phyloP scores from a whole-genome alignment of 1,140 invertebrate genomes.

The Pseudomyrmex pallidus region DNA sequence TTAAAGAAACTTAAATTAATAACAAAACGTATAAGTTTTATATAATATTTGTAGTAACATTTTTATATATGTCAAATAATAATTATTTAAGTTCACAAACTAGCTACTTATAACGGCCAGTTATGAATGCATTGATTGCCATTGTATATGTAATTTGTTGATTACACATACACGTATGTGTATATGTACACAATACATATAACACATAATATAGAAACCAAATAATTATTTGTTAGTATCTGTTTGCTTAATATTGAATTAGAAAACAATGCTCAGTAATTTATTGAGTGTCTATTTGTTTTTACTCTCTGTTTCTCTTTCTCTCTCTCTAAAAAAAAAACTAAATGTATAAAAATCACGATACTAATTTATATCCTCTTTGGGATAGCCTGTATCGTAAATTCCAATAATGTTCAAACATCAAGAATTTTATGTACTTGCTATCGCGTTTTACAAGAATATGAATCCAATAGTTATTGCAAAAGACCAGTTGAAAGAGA shows the following conservation, averaged over 20 bases:
- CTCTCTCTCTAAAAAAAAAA: background rate
- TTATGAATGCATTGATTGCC: background rate
- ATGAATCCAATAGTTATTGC: background rate
- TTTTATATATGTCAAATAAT: conserved; percentile 22
- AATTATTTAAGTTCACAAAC: conserved; percentile 14
- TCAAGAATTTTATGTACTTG: background rate
- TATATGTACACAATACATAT: background rate
- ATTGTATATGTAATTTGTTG: background rate
- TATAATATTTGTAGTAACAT: background rate
- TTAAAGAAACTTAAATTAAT: conserved; percentile 11
- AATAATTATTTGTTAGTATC: too few species aligned
- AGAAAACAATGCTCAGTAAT: background rate
- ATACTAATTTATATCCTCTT: conserved; percentile 30
- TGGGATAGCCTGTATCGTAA: conserved; percentile 30
- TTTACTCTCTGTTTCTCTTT: background rate
- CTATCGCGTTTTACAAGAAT: background rate
- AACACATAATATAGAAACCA: too few species aligned
- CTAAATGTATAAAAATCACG: background rate
- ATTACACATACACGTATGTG: background rate
- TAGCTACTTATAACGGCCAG: background rate
- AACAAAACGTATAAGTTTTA: background rate
- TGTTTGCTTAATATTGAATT: background rate
- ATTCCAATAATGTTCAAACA: conserved; percentile 1
- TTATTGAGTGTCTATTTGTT: background rate
- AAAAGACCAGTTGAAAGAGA: background rate